Conservation (phyloP, 2,113 vertebrate genomes). For the Sebastes schlegelii region DNA sequence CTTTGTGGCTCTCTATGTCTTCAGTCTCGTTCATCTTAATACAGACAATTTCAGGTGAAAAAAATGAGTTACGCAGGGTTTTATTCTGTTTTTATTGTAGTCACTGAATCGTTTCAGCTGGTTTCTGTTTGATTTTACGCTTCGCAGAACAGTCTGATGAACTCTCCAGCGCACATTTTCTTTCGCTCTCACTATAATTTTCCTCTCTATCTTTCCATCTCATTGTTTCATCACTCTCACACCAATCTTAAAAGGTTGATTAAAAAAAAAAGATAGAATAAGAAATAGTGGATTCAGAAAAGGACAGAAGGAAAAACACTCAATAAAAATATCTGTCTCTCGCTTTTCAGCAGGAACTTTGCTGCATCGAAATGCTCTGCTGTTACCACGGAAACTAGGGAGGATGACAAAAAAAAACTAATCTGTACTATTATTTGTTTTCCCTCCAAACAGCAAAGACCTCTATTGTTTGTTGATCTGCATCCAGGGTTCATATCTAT, state of each 20-base stretch:
- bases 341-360: slow-evolving; percentile 20
- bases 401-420: neutral
- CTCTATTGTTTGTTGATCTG: slow-evolving; percentile 8
- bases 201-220: neutral
- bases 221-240: neutral
- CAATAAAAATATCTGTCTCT: neutral
- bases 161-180: neutral
- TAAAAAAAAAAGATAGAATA: neutral
- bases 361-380: slow-evolving; percentile 55
- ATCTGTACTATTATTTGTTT: slow-evolving; percentile 20
- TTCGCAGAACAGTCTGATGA: slow-evolving; percentile 5
- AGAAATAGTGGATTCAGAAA: neutral
- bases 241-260: neutral
- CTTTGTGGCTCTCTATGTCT: neutral
- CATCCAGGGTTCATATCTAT: neutral
- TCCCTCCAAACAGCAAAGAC: slow-evolving; percentile 17
- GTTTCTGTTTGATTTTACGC: slow-evolving; percentile 25
- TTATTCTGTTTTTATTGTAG: neutral
- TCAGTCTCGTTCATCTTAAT: neutral
- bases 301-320: neutral
- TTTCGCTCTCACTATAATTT: neutral
- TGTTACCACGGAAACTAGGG: slow-evolving; percentile 66
- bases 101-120: neutral
- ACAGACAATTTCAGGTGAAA: slow-evolving; percentile 2
- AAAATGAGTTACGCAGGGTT: neutral